A percentile compares a stretch with the other conserved stretches of the same genome.
These are phyloP conservation scores for Dione juno DNA, from an alignment of 2,888 invertebrate genomes.

Conservation along the genomic window DNA sequence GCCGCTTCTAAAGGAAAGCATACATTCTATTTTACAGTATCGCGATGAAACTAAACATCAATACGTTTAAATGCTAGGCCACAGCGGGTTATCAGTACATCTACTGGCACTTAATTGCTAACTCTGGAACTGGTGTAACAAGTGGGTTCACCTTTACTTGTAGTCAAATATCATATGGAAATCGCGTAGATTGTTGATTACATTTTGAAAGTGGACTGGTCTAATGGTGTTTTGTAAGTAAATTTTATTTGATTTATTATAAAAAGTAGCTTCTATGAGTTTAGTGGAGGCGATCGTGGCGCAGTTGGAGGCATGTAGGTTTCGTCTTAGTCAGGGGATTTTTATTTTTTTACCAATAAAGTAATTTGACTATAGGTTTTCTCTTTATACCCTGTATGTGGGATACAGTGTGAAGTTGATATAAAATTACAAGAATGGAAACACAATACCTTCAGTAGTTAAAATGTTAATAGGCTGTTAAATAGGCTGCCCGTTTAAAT, in stretches of 20 bases:
- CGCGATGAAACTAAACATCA: conserved; percentile 24
- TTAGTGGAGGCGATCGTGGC: too few species aligned
- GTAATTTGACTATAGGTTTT: too few species aligned
- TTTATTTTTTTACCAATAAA: too few species aligned
- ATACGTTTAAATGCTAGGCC: conserved; percentile 30
- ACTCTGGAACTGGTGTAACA: conserved; percentile 29
- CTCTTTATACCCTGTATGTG: too few species aligned
- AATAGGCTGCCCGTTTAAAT: too few species aligned
- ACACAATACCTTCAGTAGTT: too few species aligned
- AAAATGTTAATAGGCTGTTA: too few species aligned
- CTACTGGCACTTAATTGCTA: conserved; percentile 31
- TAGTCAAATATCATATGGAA: conserved; percentile 34
- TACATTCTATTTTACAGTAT: conserved; percentile 21
- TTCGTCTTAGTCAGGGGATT: too few species aligned
- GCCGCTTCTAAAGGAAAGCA: conserved; percentile 17
- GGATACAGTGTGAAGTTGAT: too few species aligned
- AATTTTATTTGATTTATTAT: not conserved
- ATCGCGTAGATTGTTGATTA: conserved; percentile 23
- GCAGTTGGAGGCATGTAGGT: too few species aligned
- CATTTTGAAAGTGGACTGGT: conserved; percentile 5
- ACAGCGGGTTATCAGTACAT: conserved; percentile 30
- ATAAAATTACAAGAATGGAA: too few species aligned
- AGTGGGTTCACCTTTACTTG: conserved; percentile 26
- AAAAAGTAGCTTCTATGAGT: too few species aligned
- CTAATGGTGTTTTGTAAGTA: not conserved